A percentile compares a stretch with the other conserved stretches of the same genome.
Evolutionary conservation across 2,113 vertebrate species (phyloP).

Genomic region (Ceratotherium simum): DNA sequence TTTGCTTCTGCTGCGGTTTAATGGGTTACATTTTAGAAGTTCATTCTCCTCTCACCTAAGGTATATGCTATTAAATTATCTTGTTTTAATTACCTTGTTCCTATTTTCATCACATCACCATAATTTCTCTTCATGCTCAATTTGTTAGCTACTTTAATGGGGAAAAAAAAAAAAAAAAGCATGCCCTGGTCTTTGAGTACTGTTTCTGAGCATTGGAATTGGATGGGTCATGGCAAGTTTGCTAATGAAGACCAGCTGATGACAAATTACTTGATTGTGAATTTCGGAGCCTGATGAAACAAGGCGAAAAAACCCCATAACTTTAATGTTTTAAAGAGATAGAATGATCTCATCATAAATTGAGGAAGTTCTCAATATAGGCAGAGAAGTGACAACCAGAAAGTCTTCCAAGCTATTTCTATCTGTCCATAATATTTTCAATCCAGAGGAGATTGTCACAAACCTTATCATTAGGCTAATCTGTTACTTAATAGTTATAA

Average conservation of each 20-base stretch:
- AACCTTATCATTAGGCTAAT: background rate
- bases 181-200: background rate
- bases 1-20: slow-evolving; percentile 40
- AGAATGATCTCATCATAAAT: background rate
- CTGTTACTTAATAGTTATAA: background rate
- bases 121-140: slow-evolving; percentile 62
- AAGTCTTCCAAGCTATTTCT: background rate
- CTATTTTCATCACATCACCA: background rate
- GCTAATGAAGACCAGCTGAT: slow-evolving; percentile 9
- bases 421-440: background rate
- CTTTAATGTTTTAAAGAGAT: slow-evolving; percentile 12
- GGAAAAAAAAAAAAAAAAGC: background rate
- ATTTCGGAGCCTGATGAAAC: background rate
- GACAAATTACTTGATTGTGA: background rate
- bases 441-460: background rate
- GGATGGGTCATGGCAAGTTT: background rate
- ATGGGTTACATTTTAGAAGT: slow-evolving; percentile 3
- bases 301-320: background rate
- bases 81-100: slow-evolving; percentile 59
- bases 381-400: background rate
- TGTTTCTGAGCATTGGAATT: slow-evolving; percentile 46
- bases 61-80: slow-evolving; percentile 39
- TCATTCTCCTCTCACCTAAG: slow-evolving; percentile 36
- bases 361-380: background rate
- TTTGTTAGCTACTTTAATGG: slow-evolving; percentile 63